Percentiles rank a stretch among this genome's conserved stretches.
These are phyloP conservation scores for Amiota mariae DNA, from an alignment of 2,888 invertebrate genomes.

Conservation along the genomic window DNA sequence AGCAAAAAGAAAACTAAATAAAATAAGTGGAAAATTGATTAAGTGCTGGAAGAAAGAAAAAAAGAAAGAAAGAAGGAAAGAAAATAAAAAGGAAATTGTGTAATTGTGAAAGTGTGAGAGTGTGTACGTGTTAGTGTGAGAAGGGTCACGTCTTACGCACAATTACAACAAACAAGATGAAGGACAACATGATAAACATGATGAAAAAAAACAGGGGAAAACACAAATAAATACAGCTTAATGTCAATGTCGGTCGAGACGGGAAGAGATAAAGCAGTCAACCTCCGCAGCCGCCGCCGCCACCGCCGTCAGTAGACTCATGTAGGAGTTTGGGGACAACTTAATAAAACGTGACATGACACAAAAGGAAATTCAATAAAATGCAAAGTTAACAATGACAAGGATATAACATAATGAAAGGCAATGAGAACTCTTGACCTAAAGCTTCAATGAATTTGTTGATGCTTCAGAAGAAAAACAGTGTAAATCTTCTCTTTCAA, in stretches of 20 bases:
- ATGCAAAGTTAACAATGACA: conserved; percentile 13
- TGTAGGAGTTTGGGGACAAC: neutral
- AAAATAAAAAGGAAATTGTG: no score
- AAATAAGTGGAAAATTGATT: conserved; percentile 10
- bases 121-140: no score
- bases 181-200: no score
- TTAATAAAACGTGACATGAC: conserved; percentile 28
- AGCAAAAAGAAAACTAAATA: neutral
- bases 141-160: no score
- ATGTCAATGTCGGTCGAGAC: neutral
- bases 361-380: conserved; percentile 21
- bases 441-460: no score
- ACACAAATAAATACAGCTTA: neutral
- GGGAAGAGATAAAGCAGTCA: neutral
- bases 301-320: neutral
- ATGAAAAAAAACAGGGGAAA: no score
- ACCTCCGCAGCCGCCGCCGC: no score
- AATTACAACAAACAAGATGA: no score
- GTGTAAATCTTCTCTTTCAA: no score
- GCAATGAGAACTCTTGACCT: no score
- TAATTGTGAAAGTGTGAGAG: no score
- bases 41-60: neutral
- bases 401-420: neutral
- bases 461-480: no score
- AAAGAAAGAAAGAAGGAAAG: neutral